Evolutionary conservation across 1,140 invertebrate genomes (phyloP).

Genomic region (Saccostrea cuccullata): DNA sequence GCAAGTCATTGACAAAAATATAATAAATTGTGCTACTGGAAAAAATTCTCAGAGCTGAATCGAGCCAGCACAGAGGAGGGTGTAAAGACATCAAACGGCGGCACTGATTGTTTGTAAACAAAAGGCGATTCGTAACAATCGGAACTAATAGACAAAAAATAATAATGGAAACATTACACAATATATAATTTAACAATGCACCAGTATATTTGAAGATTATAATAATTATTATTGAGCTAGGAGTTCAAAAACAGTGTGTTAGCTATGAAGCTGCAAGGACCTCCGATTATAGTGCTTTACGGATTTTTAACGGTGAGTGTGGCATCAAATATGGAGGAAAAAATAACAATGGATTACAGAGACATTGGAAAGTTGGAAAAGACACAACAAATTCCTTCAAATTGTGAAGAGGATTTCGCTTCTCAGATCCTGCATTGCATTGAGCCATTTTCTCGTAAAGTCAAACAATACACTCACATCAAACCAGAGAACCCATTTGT

Average conservation of each 20-base stretch:
- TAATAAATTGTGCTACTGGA: constrained; percentile 28
- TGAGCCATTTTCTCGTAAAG: constrained; percentile 48
- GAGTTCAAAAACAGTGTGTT: background rate
- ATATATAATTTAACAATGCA: background rate
- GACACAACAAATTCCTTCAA: constrained; percentile 21
- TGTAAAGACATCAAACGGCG: background rate
- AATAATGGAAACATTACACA: constrained; percentile 11
- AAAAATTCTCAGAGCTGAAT: constrained; percentile 36
- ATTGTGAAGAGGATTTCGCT: constrained; percentile 25
- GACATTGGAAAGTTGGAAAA: constrained; percentile 21
- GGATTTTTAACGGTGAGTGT: background rate
- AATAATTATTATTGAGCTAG: background rate
- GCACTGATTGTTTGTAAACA: constrained; percentile 24
- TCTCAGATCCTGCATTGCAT: constrained; percentile 42
- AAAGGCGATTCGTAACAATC: background rate
- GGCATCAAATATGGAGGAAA: background rate
- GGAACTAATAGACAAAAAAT: background rate
- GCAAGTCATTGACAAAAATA: constrained; percentile 37
- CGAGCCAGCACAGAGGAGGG: background rate
- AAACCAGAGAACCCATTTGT: constrained; percentile 48
- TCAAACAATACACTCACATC: constrained; percentile 41
- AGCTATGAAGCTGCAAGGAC: constrained; percentile 22
- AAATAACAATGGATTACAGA: constrained; percentile 8
- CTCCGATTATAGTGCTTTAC: background rate
- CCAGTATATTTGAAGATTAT: background rate